Conservation (phyloP, 2,888 invertebrate species). For the Eledone cirrhosa region DNA sequence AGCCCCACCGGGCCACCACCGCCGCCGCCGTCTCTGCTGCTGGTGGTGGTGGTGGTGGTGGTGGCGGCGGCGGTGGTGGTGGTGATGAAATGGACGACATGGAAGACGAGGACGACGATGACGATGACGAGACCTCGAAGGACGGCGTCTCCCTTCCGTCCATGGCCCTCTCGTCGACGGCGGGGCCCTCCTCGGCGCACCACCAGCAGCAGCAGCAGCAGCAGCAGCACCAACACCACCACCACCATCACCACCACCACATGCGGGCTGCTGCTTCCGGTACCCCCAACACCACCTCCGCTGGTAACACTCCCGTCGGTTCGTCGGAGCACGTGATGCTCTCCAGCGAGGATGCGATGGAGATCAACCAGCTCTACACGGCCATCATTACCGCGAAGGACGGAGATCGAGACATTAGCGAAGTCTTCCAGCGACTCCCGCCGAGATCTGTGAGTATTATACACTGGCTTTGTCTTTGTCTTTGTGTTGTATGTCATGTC, state of each 20-base stretch:
- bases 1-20: no score
- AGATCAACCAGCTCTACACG: slow-evolving; percentile 89
- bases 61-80: slow-evolving; percentile 20
- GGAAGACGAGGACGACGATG: slow-evolving; percentile 35
- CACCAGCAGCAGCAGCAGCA: no score
- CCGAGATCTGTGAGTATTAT: slow-evolving; percentile 76
- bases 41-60: not conserved
- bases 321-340: slow-evolving; percentile 31
- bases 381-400: slow-evolving; percentile 88
- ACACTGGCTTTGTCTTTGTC: no score
- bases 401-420: slow-evolving; percentile 79
- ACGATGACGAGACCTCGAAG: slow-evolving; percentile 32
- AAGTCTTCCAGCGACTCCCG: slow-evolving; percentile 89
- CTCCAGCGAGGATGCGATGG: slow-evolving; percentile 73
- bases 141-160: no score
- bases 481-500: not conserved
- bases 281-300: no score
- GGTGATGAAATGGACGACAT: slow-evolving; percentile 40
- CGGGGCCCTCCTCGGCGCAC: no score
- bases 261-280: no score
- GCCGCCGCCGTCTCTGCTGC: no score
- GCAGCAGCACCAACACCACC: no score
- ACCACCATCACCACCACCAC: no score
- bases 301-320: not conserved
- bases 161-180: no score